Base-by-base conservation (phyloP, 2,113 vertebrate species). In the Takifugu flavidus region DNA sequence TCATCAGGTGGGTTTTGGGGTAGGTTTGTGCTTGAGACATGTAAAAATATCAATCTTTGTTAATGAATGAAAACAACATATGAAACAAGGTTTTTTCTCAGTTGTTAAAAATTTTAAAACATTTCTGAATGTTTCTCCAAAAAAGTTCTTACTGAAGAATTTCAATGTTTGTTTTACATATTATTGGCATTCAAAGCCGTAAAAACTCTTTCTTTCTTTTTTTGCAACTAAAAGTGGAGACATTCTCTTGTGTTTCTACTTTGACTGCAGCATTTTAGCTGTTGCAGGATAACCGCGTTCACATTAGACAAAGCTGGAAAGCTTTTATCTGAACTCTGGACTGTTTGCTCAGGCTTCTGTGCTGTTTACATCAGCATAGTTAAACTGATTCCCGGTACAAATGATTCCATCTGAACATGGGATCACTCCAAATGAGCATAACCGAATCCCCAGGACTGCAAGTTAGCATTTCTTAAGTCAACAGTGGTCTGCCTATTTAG, bases 261-360 rank as follows among this genome's bases (percentile, higher is more conserved):
- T 20, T 20, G 15, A 8, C 8, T 53, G 3, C 13, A 50, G 51
- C 5, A 4, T 3, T 11, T 7, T 42, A 54, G 46, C 0, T 15
- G 25, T 25, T 4, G 34, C 6, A 5, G 49, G n/a, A 46, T 20
- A 42, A 53, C 2, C 5, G 28, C 25, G 13, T 25, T 28, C 10
- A n/a, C 43, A 55, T 11, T 20, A 43, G n/a, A 25, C n/a, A 29
- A 13, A 60, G 47, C 56, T 53, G 29, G 0, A 59, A 44, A 34
- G 44, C n/a, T 49, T 47, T 62, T 31, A 64, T 45, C 25, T 72
- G 56, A 75, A 65, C 69, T 73, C 31, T 65, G 66, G 47, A 66
- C 57, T 65, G 52, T 83, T 74, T 61, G 56, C 54, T 70, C 59
- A 53, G 34, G 56, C 27, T 11, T 11, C n/a, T 42, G 20, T 45